Percentiles rank a stretch among this genome's conserved stretches.
Conservation (phyloP, 2,113 vertebrate species). For the Chionis minor region DNA sequence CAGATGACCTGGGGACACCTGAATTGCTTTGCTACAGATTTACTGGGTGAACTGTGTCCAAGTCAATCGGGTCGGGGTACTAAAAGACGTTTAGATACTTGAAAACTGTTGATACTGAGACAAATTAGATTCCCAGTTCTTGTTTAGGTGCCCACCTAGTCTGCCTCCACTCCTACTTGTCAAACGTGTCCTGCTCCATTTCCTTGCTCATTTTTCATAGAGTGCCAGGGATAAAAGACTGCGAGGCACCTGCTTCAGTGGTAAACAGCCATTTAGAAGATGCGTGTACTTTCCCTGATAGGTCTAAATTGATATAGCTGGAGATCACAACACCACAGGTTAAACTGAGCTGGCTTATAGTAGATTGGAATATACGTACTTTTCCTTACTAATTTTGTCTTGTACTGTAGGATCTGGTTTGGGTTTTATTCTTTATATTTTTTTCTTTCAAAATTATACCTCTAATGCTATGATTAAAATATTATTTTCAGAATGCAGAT, state of each 20-base stretch:
- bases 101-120: background rate
- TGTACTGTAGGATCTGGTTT: background rate
- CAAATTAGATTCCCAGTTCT: background rate
- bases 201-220: background rate
- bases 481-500: background rate
- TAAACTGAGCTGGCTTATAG: background rate
- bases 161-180: background rate
- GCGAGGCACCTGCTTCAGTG: background rate
- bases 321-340: background rate
- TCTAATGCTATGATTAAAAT: background rate
- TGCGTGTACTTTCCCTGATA: background rate
- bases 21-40: background rate
- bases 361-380: background rate
- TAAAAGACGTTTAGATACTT: background rate
- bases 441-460: background rate
- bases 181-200: slow-evolving; percentile 7
- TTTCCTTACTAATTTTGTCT: background rate
- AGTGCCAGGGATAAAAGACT: background rate
- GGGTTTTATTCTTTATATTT: background rate
- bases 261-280: background rate
- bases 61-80: background rate
- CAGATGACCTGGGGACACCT: background rate
- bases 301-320: background rate
- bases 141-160: background rate
- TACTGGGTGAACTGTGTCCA: background rate